Evolutionary conservation across 2,113 vertebrate genomes (phyloP).

Genomic region (Myotis brandtii): DNA sequence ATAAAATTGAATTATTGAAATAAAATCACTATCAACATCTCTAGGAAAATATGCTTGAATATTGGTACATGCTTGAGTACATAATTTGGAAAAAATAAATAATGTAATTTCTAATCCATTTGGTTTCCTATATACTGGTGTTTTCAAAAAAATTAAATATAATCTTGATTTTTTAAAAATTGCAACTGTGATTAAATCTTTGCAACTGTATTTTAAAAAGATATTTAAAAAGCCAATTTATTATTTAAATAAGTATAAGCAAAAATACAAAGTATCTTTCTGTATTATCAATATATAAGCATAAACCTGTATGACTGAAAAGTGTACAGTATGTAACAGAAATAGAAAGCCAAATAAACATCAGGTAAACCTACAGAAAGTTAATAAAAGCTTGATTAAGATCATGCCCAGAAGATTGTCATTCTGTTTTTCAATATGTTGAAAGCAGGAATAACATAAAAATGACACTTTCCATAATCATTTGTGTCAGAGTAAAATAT

Average conservation of each 20-base stretch:
- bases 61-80: not conserved
- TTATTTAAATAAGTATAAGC: not conserved
- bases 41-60: not conserved
- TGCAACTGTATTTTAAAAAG: not conserved
- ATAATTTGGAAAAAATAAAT: not conserved
- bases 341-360: not conserved
- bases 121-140: not conserved
- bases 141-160: not conserved
- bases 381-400: conserved; percentile 56
- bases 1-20: conserved; percentile 4
- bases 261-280: conserved; percentile 24
- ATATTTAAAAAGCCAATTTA: not conserved
- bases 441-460: conserved; percentile 70
- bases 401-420: not conserved
- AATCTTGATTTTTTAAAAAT: not conserved
- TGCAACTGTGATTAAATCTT: not conserved
- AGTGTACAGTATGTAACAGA: not conserved
- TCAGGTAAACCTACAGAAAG: not conserved
- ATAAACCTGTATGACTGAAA: not conserved
- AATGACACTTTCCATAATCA: conserved; percentile 52
- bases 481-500: conserved; percentile 61
- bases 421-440: conserved; percentile 60
- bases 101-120: not conserved
- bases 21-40: not conserved
- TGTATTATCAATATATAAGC: not conserved